These are phyloP conservation scores for Darwinula stevensoni DNA, from an alignment of 2,888 invertebrate genomes.

Conservation along the genomic window DNA sequence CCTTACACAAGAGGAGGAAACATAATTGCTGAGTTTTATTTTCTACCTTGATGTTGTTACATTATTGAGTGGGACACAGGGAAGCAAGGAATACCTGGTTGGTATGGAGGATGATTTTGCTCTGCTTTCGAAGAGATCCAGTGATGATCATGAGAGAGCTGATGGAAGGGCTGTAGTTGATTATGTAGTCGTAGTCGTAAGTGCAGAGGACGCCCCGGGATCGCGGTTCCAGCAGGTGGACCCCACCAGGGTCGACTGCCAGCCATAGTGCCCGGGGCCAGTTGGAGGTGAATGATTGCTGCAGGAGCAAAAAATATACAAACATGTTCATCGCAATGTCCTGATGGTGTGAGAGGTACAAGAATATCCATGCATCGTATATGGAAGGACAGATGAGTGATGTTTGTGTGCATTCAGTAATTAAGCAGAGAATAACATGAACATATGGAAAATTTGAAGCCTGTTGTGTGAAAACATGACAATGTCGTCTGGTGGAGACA, in stretches of 20 bases:
- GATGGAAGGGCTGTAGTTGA: slow-evolving; percentile 68
- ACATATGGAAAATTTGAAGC: no score
- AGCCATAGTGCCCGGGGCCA: slow-evolving; percentile 80
- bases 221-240: slow-evolving; percentile 62
- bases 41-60: no score
- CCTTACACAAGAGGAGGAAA: no score
- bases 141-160: slow-evolving; percentile 69
- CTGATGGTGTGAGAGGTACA: no score
- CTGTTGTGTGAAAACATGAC: no score
- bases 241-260: slow-evolving; percentile 68
- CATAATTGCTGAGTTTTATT: no score
- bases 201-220: slow-evolving; percentile 64
- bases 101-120: slow-evolving; percentile 73
- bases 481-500: no score
- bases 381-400: background rate
- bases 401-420: background rate
- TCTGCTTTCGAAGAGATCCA: slow-evolving; percentile 41
- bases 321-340: no score
- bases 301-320: slow-evolving; percentile 14
- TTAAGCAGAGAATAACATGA: no score
- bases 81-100: slow-evolving; percentile 51
- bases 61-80: no score
- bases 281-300: slow-evolving; percentile 87
- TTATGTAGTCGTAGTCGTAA: slow-evolving; percentile 61
- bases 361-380: no score